These are phyloP conservation scores for Limnephilus lunatus DNA, from an alignment of 2,888 invertebrate species.

Conservation along the genomic window DNA sequence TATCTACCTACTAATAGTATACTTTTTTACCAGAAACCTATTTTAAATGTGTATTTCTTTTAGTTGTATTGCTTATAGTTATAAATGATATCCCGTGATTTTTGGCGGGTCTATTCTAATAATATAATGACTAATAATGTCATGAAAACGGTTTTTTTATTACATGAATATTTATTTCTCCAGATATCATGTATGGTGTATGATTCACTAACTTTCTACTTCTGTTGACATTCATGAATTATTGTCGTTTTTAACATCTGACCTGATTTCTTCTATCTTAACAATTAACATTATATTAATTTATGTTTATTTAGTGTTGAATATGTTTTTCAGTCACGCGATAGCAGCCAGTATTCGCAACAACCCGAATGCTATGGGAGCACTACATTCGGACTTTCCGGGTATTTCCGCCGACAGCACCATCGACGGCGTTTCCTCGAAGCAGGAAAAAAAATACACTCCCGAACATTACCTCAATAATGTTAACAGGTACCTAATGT, in stretches of 20 bases:
- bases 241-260: neutral
- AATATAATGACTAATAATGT: too few species aligned
- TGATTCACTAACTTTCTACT: neutral
- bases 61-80: too few species aligned
- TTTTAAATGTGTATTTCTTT: too few species aligned
- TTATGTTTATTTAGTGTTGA: neutral
- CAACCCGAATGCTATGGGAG: constrained; percentile 83
- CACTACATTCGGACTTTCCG: constrained; percentile 84
- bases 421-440: constrained; percentile 78
- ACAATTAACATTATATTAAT: neutral
- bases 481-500: constrained; percentile 58
- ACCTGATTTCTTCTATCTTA: neutral
- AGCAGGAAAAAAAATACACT: constrained; percentile 74
- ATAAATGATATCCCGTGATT: too few species aligned
- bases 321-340: constrained; percentile 76
- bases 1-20: too few species aligned
- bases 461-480: constrained; percentile 67
- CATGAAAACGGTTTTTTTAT: too few species aligned
- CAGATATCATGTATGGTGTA: neutral
- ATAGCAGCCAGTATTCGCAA: constrained; percentile 82
- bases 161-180: neutral
- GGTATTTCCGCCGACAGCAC: constrained; percentile 77
- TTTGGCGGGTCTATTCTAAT: too few species aligned
- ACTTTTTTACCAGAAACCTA: too few species aligned
- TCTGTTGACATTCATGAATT: neutral